Evolutionary conservation across 2,113 vertebrate species (phyloP).

Genomic region (Rhadina sibilatrix): DNA sequence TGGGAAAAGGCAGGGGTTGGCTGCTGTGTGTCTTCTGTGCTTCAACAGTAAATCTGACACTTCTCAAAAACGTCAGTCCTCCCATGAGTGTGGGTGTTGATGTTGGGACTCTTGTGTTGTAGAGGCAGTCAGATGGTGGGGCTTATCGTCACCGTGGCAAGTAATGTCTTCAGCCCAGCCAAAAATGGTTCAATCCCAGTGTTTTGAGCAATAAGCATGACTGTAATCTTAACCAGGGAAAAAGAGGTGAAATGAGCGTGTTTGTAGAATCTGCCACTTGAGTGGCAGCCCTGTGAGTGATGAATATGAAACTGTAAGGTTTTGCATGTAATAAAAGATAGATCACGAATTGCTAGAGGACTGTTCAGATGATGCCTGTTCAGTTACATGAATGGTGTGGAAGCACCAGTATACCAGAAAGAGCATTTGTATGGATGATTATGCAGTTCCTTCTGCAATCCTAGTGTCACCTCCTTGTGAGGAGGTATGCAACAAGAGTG

Average conservation of each 20-base stretch:
- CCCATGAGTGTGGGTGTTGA: neutral
- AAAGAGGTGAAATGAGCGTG: neutral
- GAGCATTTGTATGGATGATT: neutral
- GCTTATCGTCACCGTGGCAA: neutral
- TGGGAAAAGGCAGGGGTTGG: neutral
- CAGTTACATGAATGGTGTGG: neutral
- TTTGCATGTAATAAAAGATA: neutral
- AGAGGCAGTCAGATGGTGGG: neutral
- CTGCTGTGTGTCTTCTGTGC: rapidly evolving
- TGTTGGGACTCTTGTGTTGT: neutral
- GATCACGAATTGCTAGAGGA: neutral
- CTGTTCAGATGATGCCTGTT: neutral
- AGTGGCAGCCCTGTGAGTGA: neutral
- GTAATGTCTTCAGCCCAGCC: neutral
- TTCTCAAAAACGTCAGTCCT: neutral
- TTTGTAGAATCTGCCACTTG: neutral
- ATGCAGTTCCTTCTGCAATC: neutral
- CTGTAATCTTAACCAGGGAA: neutral
- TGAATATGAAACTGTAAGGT: neutral
- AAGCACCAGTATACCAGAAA: neutral
- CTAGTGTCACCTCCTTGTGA: neutral
- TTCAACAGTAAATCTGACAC: neutral
- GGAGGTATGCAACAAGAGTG: neutral
- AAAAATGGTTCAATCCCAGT: neutral
- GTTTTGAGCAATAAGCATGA: neutral